These are phyloP conservation scores for Corydoras maculifer DNA, from an alignment of 2,113 vertebrate species.

Conservation along the genomic window DNA sequence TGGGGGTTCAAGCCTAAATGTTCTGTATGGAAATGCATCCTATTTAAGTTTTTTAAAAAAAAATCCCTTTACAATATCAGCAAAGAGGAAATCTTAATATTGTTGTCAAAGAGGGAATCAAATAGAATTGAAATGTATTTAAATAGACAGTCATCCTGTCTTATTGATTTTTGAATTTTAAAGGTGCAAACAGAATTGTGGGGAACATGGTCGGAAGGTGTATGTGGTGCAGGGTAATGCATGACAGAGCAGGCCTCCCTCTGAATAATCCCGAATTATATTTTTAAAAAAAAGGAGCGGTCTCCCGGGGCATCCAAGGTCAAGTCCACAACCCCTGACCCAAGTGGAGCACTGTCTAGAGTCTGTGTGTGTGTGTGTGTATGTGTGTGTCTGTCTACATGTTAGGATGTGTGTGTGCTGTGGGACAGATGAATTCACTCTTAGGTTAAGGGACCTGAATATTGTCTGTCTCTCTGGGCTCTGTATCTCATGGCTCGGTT, in stretches of 20 bases:
- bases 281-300: slow-evolving; percentile 55
- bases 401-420: slow-evolving; percentile 40
- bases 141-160: slow-evolving; percentile 51
- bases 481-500: slow-evolving; percentile 57
- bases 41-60: too few species aligned
- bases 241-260: slow-evolving; percentile 21
- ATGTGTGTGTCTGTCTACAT: slow-evolving; percentile 32
- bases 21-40: too few species aligned
- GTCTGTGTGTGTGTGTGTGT: slow-evolving; percentile 50
- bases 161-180: slow-evolving; percentile 56
- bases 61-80: too few species aligned
- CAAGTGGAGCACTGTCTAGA: slow-evolving; percentile 59
- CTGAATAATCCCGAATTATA: slow-evolving; percentile 67
- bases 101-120: slow-evolving; percentile 5
- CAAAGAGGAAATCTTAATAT: neutral
- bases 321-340: slow-evolving; percentile 73
- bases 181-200: slow-evolving; percentile 53
- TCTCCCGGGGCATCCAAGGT: slow-evolving; percentile 66
- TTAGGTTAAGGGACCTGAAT: slow-evolving; percentile 47
- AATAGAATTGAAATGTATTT: slow-evolving; percentile 46
- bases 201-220: slow-evolving; percentile 40
- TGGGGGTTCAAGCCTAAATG: too few species aligned
- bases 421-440: slow-evolving; percentile 26
- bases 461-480: slow-evolving; percentile 54
- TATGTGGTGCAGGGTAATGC: slow-evolving; percentile 62